phyloP scores from a whole-genome alignment of 2,113 vertebrate species.

The Lophochroa leadbeateri region DNA sequence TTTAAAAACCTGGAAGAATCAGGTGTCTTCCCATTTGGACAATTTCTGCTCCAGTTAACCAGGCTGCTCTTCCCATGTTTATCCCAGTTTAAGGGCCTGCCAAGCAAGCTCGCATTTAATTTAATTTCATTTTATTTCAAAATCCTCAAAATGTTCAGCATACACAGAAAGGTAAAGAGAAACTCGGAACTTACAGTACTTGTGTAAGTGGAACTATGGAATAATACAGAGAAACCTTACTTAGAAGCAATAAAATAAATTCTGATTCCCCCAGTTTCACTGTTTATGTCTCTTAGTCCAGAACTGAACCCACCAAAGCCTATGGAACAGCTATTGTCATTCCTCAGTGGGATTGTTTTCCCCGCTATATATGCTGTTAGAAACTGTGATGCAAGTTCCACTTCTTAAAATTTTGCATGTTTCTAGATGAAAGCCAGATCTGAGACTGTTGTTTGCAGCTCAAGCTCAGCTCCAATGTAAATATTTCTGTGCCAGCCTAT shows the following conservation, averaged over 20 bases:
- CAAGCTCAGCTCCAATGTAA: not conserved
- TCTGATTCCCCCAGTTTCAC: not conserved
- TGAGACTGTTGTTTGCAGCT: not conserved
- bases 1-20: not conserved
- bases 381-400: not conserved
- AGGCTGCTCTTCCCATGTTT: not conserved
- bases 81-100: not conserved
- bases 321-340: not conserved
- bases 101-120: not conserved
- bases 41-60: slow-evolving; percentile 26
- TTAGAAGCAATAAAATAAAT: not conserved
- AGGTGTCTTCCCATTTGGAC: not conserved
- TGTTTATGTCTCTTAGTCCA: not conserved
- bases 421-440: not conserved
- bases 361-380: not conserved
- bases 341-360: not conserved
- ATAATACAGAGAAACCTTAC: not conserved
- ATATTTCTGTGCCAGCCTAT: not conserved
- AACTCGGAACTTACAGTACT: not conserved
- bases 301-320: not conserved
- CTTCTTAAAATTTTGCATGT: not conserved
- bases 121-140: not conserved
- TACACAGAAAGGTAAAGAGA: not conserved
- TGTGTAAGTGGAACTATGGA: not conserved
- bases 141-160: not conserved